A percentile compares a stretch with the other conserved stretches of the same genome.
Evolutionary conservation across 2,113 vertebrate species (phyloP).

Genomic region (Pandion haliaetus): DNA sequence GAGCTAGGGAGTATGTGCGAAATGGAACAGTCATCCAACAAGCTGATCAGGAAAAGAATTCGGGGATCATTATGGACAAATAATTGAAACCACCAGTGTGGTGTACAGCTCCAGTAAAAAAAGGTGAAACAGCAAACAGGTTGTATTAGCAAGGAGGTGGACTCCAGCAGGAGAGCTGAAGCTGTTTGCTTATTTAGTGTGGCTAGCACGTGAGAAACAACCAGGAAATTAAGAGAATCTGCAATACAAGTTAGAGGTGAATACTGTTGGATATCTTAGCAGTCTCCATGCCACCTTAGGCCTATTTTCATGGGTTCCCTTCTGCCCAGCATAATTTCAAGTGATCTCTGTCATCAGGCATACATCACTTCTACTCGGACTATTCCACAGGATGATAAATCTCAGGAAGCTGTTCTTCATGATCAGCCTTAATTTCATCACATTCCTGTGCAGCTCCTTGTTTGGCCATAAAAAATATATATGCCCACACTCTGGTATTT

Average conservation of each 20-base stretch:
- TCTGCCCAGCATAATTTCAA: neutral
- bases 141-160: neutral
- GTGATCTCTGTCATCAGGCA: neutral
- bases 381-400: neutral
- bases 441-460: slow-evolving; percentile 1
- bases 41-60: neutral
- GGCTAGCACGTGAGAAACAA: neutral
- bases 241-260: neutral
- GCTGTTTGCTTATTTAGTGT: neutral
- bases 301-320: neutral
- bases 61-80: neutral
- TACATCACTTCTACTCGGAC: neutral
- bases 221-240: neutral
- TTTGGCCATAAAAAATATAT: neutral
- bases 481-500: neutral
- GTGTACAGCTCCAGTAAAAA: neutral
- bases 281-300: neutral
- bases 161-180: neutral
- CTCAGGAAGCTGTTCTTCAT: neutral
- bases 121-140: neutral
- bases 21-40: neutral
- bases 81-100: slow-evolving; percentile 25
- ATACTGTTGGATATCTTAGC: neutral
- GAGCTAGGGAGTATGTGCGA: neutral
- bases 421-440: neutral